phyloP scores from a whole-genome alignment of 2,888 invertebrate species.

The Macaria liturata region DNA sequence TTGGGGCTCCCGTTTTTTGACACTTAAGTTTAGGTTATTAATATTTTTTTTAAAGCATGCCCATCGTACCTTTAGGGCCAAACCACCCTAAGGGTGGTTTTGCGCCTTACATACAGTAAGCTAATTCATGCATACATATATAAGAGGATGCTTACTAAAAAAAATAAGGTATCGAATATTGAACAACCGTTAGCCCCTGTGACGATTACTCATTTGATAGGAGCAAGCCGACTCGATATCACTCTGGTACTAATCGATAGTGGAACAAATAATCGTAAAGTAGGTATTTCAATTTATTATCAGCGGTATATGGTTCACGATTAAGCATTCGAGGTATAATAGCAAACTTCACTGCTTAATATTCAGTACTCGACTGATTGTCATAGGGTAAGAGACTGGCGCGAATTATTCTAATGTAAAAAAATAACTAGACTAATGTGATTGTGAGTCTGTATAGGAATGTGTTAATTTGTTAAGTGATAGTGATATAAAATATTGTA shows the following conservation, averaged over 20 bases:
- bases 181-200: too few species aligned
- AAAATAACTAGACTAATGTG: slow-evolving; percentile 2
- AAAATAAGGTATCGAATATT: too few species aligned
- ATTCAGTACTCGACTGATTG: slow-evolving; percentile 27
- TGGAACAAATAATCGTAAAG: slow-evolving; percentile 23
- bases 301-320: slow-evolving; percentile 20
- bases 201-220: too few species aligned
- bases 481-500: slow-evolving; percentile 13
- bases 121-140: too few species aligned
- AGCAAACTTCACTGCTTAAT: slow-evolving; percentile 18
- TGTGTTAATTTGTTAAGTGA: not conserved
- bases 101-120: too few species aligned
- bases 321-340: slow-evolving; percentile 25
- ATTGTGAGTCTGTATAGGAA: not conserved
- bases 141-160: too few species aligned
- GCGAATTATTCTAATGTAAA: slow-evolving; percentile 4
- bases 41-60: too few species aligned
- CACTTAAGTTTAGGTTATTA: too few species aligned
- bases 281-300: slow-evolving; percentile 28
- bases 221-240: slow-evolving; percentile 3
- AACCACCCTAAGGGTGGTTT: too few species aligned
- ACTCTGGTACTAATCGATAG: slow-evolving; percentile 19
- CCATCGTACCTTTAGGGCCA: too few species aligned
- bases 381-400: slow-evolving; percentile 4
- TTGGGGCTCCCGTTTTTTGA: too few species aligned